Evolutionary conservation across 2,113 vertebrate species (phyloP), one percentile per base, ranked within the genome.

Genomic region (Hydrolagus affinis): DNA sequence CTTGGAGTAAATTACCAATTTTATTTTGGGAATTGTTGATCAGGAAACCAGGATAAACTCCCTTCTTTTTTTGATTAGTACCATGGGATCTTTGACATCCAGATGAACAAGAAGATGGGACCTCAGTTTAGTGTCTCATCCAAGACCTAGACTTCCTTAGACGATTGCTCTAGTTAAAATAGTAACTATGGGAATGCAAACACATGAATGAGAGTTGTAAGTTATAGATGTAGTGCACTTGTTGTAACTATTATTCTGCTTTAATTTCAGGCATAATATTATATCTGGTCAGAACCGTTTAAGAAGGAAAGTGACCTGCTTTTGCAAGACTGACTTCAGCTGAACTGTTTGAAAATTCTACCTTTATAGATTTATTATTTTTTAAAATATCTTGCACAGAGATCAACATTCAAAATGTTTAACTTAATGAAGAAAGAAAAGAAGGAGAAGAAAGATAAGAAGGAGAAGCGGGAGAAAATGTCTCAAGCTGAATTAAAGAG

Each of bases 401-500:
- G 17, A 2, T 19, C 14, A 83, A 68, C 76, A 15, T 83, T 83
- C 12, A 83, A 83, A 66, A 95, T 94, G 93, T 99, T 99, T 91
- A 92, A 96, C 89, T 88, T 96, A 85, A 99, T 97, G 85, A 99
- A 97, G 89, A 97, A 96, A 89, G 95, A 96, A 89, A 92, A 92
- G 71, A 97, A 96, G 87, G 96, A 98, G 86, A 97, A 96, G 90
- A 98, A 96, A 85, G 94, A 96, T 70, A 96, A 96, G 86, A 98
- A 96, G 87, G 96, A 98, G 56, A 98, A 98, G 87, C 97, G 98
- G 88, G 98, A 98, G 85, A 91, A 96, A 2, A 99, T 98, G 97
- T 98, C 97, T 0, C 95, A 95, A 0, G 96, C 96, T 0, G 98
- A 99, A 89, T 92, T 99, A 59, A 95, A 92, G 88, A 99, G 95